Percentiles rank a stretch among this genome's conserved stretches.
phyloP scores from a whole-genome alignment of 2,888 invertebrate genomes.

The Perdita meconis region DNA sequence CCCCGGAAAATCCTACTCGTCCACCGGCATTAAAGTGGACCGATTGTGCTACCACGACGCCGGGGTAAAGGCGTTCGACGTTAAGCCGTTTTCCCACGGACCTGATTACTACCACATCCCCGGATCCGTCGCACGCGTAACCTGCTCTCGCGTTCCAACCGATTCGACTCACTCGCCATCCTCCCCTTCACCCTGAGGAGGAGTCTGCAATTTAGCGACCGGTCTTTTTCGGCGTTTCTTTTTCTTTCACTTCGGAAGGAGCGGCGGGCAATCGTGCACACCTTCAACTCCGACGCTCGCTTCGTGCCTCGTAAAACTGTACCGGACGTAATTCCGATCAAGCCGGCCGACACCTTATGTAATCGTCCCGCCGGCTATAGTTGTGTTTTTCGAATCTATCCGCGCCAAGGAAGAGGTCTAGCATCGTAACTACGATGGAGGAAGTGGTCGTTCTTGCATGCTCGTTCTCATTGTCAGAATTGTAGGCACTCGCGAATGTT shows the following conservation, averaged over 20 bases:
- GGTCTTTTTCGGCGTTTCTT: slow-evolving; percentile 50
- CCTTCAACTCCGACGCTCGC: slow-evolving; percentile 33
- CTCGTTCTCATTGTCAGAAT: not conserved
- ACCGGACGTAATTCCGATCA: slow-evolving; percentile 58
- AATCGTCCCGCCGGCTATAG: slow-evolving; percentile 19
- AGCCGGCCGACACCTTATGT: slow-evolving; percentile 31
- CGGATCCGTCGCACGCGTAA: slow-evolving; percentile 60
- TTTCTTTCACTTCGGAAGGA: slow-evolving; percentile 60
- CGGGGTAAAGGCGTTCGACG: slow-evolving; percentile 47
- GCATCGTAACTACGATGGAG: not conserved
- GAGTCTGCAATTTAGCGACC: slow-evolving; percentile 55
- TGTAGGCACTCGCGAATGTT: not conserved
- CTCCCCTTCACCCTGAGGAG: slow-evolving; percentile 47
- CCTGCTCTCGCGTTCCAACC: slow-evolving; percentile 37
- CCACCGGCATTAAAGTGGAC: slow-evolving; percentile 66
- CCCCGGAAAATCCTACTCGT: slow-evolving; percentile 76
- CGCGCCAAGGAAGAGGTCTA: slow-evolving; percentile 13
- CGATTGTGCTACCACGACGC: slow-evolving; percentile 60
- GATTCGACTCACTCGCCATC: slow-evolving; percentile 42
- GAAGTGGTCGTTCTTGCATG: not conserved
- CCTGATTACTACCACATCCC: slow-evolving; percentile 64
- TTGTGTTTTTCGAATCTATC: slow-evolving; percentile 13
- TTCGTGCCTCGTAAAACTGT: slow-evolving; percentile 49
- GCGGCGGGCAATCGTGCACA: slow-evolving; percentile 11
- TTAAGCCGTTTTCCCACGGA: slow-evolving; percentile 74